Evolutionary conservation across 2,113 vertebrate species (phyloP).

Genomic region (Uropsilus gracilis): DNA sequence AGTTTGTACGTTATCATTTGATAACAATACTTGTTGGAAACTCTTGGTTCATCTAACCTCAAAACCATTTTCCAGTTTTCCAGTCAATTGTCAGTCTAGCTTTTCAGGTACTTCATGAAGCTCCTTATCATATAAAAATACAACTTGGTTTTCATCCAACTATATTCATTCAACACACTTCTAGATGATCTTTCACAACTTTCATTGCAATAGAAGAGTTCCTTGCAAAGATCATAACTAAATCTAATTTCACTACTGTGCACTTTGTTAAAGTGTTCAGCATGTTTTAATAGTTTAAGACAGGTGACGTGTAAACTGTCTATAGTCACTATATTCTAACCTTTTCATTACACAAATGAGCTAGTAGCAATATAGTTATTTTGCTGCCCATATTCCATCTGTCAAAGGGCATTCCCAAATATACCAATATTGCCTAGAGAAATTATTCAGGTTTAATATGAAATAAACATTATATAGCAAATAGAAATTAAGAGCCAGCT

Average conservation of each 20-base stretch:
- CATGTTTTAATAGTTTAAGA: neutral
- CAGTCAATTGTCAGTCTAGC: neutral
- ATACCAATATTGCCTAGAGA: neutral
- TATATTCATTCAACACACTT: neutral
- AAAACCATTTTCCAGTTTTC: neutral
- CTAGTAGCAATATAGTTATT: neutral
- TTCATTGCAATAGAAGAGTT: neutral
- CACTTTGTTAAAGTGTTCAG: neutral
- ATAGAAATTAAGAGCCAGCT: neutral
- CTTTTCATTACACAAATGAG: neutral
- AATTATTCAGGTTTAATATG: neutral
- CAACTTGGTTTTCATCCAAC: neutral
- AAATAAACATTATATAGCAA: neutral
- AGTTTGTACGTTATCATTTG: slow-evolving; percentile 10
- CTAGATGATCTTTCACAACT: neutral
- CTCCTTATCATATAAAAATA: neutral
- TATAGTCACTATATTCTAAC: neutral
- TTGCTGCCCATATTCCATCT: neutral
- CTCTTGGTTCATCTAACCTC: neutral
- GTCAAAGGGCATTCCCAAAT: neutral
- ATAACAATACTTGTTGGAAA: neutral
- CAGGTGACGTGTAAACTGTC: neutral
- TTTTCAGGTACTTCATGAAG: neutral
- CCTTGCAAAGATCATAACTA: neutral
- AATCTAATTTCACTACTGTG: neutral